phyloP scores from a whole-genome alignment of 2,888 invertebrate species.

The Diogma glabrata region DNA sequence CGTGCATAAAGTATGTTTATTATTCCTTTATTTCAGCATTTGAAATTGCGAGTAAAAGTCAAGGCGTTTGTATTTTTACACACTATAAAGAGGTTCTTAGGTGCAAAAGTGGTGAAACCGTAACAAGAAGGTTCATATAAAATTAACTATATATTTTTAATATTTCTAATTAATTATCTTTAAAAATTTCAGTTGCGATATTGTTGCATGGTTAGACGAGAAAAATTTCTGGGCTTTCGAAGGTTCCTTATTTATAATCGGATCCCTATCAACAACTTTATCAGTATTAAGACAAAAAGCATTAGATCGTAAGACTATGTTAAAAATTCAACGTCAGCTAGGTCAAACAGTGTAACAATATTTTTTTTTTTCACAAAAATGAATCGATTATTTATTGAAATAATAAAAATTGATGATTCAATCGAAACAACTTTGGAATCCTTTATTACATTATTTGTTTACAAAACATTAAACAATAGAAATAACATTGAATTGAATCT shows the following conservation, averaged over 20 bases:
- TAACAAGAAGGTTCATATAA: conserved; percentile 53
- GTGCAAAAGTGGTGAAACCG: conserved; percentile 69
- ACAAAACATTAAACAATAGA: conserved; percentile 38
- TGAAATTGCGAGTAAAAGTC: conserved; percentile 70
- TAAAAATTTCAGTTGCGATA: conserved; percentile 68
- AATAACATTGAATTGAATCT: conserved; percentile 38
- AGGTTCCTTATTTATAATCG: conserved; percentile 26
- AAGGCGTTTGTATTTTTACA: conserved; percentile 70
- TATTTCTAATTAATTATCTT: conserved; percentile 11
- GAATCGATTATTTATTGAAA: conserved; percentile 34
- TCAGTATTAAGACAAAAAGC: conserved; percentile 27
- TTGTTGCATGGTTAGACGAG: conserved; percentile 74
- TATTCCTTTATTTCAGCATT: conserved; percentile 61
- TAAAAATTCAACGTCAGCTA: conserved; percentile 19
- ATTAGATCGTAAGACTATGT: conserved; percentile 16
- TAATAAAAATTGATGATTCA: conserved; percentile 22
- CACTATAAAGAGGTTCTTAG: conserved; percentile 72
- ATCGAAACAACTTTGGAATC: conserved; percentile 47
- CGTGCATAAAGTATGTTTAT: too few relatives aligned
- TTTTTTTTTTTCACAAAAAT: conserved; percentile 16
- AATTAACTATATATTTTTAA: conserved; percentile 10
- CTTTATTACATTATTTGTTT: conserved; percentile 47
- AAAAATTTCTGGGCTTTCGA: conserved; percentile 47
- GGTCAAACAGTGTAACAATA: conserved; percentile 20
- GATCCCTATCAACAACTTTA: conserved; percentile 26